Conservation (phyloP, 2,888 invertebrate species). For the Lissonota sp. region DNA sequence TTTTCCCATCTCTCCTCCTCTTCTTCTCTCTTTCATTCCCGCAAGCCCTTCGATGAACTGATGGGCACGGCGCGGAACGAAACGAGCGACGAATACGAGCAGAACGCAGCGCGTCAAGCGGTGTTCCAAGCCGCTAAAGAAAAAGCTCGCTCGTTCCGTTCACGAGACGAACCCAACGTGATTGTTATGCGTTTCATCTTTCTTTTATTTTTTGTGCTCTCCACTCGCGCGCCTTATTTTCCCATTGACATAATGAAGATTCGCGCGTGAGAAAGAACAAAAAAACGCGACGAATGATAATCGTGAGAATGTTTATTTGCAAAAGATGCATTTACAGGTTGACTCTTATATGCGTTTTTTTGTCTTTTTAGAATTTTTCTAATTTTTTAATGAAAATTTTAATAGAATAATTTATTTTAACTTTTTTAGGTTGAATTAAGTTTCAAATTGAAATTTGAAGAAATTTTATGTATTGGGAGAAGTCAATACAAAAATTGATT, state of each 20-base stretch:
- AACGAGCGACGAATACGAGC: conserved; percentile 49
- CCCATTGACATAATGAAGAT: not conserved
- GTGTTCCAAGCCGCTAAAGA: conserved; percentile 28
- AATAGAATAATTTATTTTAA: no score
- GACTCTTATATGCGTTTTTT: no score
- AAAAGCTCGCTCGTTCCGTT: conserved; percentile 33
- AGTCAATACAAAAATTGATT: no score
- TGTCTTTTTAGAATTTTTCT: no score
- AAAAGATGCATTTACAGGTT: no score
- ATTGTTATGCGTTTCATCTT: conserved; percentile 11
- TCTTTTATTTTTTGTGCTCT: not conserved
- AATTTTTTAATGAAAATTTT: no score
- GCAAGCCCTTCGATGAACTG: conserved; percentile 45
- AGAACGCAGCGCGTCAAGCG: conserved; percentile 20
- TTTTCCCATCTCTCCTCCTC: conserved; percentile 9
- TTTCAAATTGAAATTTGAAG: no score
- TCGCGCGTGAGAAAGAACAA: conserved; percentile 2
- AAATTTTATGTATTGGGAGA: no score
- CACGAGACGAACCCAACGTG: not conserved
- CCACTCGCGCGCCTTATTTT: not conserved
- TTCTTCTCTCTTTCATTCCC: conserved; percentile 23
- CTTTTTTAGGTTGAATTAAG: no score
- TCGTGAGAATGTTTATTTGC: no score
- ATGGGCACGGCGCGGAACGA: conserved; percentile 53
- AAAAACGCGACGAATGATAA: no score